Base-by-base conservation (phyloP, 2,888 invertebrate species). In the Chironomus tentans region DNA sequence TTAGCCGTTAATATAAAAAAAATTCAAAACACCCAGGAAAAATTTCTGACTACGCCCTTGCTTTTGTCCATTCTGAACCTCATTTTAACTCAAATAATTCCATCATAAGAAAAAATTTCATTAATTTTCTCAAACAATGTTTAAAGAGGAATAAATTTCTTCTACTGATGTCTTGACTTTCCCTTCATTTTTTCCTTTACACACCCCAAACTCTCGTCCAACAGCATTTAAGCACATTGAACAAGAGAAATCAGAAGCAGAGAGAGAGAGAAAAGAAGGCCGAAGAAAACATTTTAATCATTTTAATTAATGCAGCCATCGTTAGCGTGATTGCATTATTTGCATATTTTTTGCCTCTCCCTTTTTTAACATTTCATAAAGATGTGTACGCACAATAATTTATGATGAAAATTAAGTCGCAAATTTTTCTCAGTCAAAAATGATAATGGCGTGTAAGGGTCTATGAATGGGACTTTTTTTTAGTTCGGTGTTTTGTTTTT, bases 221-320 rank as follows among this genome's bases (percentile, higher is more conserved):
- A 56, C 56, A 38, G 38, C 56, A 15, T 18, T 56, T 56, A 38
- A 56, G 56, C 15, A 56, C 56, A 15, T 56, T 18, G 3, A 56
- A 15, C n/a, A 56, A 56, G 56, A n/a, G n/a, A 56, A 56, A 56
- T 38, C 38, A 38, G 10, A 7, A 10, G 38, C 38, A 18, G 13
- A n/a, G 50, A 50, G 15, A 15, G 50, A 50, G 4, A 15, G 6
- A 56, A 18, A 18, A n/a, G 56, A 56, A 56, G 18, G 56, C 15
- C 56, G 56, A 15, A 7, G 10, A 21, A 24, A 24, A 65, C 65
- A 65, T 65, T 65, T 65, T 65, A 65, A 65, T 65, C 65, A 24
- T 24, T 65, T 65, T 65, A 65, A 65, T 65, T 65, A 65, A 65
- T 65, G 65, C 65, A 65, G 65, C 65, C 56, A 22, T 65, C 65